Conservation (phyloP, 2,113 vertebrate species). For the Vimba vimba region DNA sequence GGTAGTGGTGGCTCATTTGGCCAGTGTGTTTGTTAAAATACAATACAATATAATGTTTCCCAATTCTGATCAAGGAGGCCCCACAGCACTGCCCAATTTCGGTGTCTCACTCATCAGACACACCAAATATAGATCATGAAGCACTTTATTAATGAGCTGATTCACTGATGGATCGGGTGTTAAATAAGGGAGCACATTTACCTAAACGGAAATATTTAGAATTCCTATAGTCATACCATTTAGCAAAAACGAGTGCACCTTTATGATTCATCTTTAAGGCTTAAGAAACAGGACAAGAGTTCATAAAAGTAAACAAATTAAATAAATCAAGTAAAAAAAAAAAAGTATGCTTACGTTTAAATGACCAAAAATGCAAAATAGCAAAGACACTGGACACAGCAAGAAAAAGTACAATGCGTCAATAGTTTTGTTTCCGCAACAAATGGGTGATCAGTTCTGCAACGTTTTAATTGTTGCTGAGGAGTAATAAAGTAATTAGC, state of each 20-base stretch:
- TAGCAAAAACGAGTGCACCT: not conserved
- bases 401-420: not conserved
- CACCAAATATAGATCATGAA: not conserved
- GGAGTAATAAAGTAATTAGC: constrained; percentile 97
- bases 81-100: not conserved
- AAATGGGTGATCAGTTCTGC: constrained; percentile 86
- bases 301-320: no score
- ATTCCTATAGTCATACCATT: not conserved
- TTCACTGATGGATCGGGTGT: not conserved
- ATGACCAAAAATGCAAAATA: not conserved
- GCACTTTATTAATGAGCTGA: not conserved
- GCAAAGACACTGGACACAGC: not conserved
- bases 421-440: constrained; percentile 65
- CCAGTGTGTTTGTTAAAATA: not conserved
- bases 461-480: constrained; percentile 86
- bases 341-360: not conserved
- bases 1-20: not conserved
- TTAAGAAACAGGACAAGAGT: not conserved
- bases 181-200: not conserved
- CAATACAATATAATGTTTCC: not conserved
- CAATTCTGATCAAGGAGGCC: not conserved
- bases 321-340: no score
- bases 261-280: not conserved
- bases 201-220: not conserved
- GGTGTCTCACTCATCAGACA: not conserved